Percentiles rank a stretch among this genome's conserved stretches.
phyloP scores from a whole-genome alignment of 1,140 invertebrate genomes.

The Eumeta japonica region DNA sequence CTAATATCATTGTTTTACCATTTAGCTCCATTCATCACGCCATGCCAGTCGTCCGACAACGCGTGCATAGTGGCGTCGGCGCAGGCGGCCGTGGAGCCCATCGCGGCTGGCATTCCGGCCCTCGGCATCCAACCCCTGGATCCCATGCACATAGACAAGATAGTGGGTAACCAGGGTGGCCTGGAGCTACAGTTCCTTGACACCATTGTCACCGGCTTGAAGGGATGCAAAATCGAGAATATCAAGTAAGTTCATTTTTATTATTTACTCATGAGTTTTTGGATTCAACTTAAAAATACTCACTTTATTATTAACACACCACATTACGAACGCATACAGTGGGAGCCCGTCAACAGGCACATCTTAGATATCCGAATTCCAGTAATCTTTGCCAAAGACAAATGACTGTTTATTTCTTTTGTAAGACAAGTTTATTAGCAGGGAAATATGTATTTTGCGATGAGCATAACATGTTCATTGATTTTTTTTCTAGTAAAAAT shows the following conservation, averaged over 20 bases:
- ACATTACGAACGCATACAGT: too few species aligned
- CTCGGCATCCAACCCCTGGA: conserved; percentile 29
- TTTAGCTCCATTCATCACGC: conserved; percentile 31
- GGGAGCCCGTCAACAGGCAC: too few species aligned
- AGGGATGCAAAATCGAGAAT: conserved; percentile 21
- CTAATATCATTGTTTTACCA: conserved; percentile 5
- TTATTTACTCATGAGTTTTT: too few species aligned
- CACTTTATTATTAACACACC: too few species aligned
- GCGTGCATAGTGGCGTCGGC: conserved; percentile 25
- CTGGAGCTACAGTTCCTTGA: conserved; percentile 31
- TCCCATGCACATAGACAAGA: conserved; percentile 21
- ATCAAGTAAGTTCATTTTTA: conserved; percentile 24
- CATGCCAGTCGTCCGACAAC: conserved; percentile 27
- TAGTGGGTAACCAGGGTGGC: conserved; percentile 22
- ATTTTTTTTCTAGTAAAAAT: too few species aligned
- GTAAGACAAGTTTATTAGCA: too few species aligned
- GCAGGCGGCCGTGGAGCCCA: conserved; percentile 18
- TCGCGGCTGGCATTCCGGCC: conserved; percentile 27
- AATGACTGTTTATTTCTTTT: too few species aligned
- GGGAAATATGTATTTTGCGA: too few species aligned
- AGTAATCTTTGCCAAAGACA: too few species aligned
- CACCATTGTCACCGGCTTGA: conserved; percentile 26
- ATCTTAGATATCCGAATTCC: too few species aligned
- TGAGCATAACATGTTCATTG: too few species aligned
- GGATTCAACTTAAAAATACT: too few species aligned